A percentile compares a stretch with the other conserved stretches of the same genome.
Evolutionary conservation across 1,140 invertebrate genomes (phyloP).

Genomic region (Teleogryllus occipitalis): DNA sequence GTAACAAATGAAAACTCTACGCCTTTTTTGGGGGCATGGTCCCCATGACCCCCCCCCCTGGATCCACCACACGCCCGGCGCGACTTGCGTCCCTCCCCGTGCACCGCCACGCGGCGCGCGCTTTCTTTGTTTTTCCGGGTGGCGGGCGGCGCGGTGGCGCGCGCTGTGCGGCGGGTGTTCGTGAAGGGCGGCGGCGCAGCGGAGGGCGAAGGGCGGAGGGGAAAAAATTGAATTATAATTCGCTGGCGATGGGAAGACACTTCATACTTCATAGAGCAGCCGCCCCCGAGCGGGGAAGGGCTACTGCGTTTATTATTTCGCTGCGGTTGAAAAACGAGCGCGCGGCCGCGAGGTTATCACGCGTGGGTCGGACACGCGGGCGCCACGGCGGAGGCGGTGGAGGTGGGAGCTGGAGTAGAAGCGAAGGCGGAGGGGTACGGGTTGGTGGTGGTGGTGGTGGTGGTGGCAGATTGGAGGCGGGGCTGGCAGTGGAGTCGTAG

Average conservation of each 20-base stretch:
- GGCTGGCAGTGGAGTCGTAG: too few species aligned
- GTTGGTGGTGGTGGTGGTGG: too few species aligned
- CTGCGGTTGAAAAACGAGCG: neutral
- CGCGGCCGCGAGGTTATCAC: too few species aligned
- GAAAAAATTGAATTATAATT: slow-evolving; percentile 2
- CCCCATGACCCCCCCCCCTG: too few species aligned
- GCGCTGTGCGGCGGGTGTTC: neutral
- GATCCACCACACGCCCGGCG: too few species aligned
- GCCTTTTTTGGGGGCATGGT: too few species aligned
- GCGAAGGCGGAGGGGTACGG: too few species aligned
- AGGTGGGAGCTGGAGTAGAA: neutral
- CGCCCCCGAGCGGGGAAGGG: too few species aligned
- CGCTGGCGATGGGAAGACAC: neutral
- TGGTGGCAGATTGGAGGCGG: too few species aligned
- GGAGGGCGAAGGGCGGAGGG: neutral
- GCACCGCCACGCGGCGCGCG: neutral
- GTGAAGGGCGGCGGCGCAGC: neutral
- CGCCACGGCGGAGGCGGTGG: neutral
- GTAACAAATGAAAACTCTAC: too few species aligned
- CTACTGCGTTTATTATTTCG: neutral
- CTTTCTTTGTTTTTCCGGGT: slow-evolving; percentile 1
- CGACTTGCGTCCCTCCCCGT: neutral
- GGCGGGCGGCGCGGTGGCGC: too few species aligned
- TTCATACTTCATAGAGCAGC: neutral
- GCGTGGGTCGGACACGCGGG: too few species aligned